phyloP scores from a whole-genome alignment of 1,140 invertebrate genomes.

The Hestina assimilis region DNA sequence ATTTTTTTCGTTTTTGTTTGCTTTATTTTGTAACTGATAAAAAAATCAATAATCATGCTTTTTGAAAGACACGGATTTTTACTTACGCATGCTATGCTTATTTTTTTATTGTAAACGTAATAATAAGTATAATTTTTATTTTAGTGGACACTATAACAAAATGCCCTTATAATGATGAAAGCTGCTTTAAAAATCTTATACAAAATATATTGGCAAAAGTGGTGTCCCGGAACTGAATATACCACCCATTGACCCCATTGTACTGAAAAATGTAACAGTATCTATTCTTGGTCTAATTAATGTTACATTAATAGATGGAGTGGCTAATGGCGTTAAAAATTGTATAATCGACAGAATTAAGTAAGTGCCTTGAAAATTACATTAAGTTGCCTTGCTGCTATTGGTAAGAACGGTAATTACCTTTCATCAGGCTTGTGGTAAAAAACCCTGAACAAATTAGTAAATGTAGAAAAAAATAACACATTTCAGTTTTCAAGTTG shows the following conservation, averaged over 20 bases:
- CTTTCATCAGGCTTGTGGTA: no score
- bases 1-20: no score
- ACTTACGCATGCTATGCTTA: no score
- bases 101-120: no score
- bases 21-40: no score
- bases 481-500: conserved; percentile 31
- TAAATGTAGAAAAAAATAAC: neutral
- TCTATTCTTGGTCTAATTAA: conserved; percentile 3
- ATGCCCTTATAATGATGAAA: neutral
- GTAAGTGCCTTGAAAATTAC: no score
- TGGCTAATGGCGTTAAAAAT: conserved; percentile 17
- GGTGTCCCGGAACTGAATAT: conserved; percentile 3
- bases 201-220: neutral
- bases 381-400: no score
- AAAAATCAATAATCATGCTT: no score
- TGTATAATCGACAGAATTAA: conserved; percentile 29
- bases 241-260: conserved; percentile 8
- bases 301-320: conserved; percentile 22
- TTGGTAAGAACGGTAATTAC: no score
- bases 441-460: no score
- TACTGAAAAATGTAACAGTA: neutral
- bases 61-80: no score
- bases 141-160: neutral
- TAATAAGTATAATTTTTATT: no score
- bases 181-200: neutral